phyloP scores from a whole-genome alignment of 2,113 vertebrate species.

The Marmota monax region DNA sequence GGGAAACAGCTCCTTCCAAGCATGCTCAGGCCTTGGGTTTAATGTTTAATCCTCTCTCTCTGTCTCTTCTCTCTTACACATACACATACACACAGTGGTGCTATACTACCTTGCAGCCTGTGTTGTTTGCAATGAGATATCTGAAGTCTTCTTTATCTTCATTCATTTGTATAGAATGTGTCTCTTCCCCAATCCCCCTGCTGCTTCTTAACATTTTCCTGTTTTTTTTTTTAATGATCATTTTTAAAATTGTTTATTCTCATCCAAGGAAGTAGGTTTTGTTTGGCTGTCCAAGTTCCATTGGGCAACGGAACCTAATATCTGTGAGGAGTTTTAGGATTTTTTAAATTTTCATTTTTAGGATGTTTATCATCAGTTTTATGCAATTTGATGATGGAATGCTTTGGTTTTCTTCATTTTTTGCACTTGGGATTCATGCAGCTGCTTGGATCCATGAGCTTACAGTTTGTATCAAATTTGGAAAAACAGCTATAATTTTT shows the following conservation, averaged over 20 bases:
- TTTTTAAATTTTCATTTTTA: neutral
- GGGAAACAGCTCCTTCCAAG: neutral
- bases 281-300: conserved; percentile 12
- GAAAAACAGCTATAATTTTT: neutral
- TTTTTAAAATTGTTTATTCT: conserved; percentile 78
- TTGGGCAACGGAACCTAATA: conserved; percentile 36
- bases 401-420: conserved; percentile 22
- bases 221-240: conserved; percentile 66
- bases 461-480: conserved; percentile 7
- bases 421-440: neutral
- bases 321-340: conserved; percentile 39
- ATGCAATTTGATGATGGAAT: neutral
- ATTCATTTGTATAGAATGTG: neutral
- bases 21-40: neutral
- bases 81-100: neutral
- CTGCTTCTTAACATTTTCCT: conserved; percentile 17
- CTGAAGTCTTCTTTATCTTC: neutral
- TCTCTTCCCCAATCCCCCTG: rapidly evolving
- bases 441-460: neutral
- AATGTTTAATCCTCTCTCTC: neutral
- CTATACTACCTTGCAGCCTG: neutral
- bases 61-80: too few species aligned
- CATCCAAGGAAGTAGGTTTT: conserved; percentile 47
- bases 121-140: neutral
- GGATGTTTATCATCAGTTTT: neutral